These are phyloP conservation scores for Himantopus leucocephalus DNA, from an alignment of 2,113 vertebrate species.

Conservation along the genomic window DNA sequence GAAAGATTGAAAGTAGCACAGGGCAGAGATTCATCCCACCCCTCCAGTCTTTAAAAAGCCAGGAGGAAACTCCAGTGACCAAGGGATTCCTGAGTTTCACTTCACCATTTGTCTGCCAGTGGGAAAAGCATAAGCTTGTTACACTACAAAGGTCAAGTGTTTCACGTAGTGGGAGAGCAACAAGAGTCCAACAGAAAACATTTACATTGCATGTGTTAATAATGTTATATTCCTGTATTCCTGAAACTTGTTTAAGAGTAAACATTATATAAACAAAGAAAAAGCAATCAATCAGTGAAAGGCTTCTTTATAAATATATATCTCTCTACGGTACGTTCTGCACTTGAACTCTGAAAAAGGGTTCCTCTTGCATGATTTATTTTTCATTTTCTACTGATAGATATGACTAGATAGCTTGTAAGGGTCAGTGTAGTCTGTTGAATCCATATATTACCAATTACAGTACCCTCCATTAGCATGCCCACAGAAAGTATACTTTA, in stretches of 20 bases:
- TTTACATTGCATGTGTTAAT: not conserved
- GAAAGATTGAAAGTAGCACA: not conserved
- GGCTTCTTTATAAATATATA: not conserved
- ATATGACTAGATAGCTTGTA: not conserved
- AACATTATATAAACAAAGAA: not conserved
- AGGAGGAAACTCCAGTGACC: not conserved
- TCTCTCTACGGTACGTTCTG: not conserved
- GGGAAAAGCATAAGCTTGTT: not conserved
- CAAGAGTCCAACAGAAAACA: not conserved
- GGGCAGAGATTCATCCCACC: not conserved
- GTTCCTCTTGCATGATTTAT: not conserved
- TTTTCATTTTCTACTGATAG: not conserved
- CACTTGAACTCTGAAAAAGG: not conserved
- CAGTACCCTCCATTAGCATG: not conserved
- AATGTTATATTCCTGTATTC: not conserved
- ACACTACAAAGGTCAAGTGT: not conserved
- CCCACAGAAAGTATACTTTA: not conserved
- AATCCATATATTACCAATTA: not conserved
- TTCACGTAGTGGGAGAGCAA: not conserved
- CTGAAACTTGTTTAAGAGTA: not conserved
- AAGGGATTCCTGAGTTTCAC: not conserved
- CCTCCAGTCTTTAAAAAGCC: not conserved
- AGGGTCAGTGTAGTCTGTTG: not conserved
- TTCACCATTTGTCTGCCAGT: not conserved
- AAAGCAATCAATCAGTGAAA: not conserved